Evolutionary conservation across 1,140 invertebrate genomes (phyloP).

Genomic region (Drosophila subobscura): DNA sequence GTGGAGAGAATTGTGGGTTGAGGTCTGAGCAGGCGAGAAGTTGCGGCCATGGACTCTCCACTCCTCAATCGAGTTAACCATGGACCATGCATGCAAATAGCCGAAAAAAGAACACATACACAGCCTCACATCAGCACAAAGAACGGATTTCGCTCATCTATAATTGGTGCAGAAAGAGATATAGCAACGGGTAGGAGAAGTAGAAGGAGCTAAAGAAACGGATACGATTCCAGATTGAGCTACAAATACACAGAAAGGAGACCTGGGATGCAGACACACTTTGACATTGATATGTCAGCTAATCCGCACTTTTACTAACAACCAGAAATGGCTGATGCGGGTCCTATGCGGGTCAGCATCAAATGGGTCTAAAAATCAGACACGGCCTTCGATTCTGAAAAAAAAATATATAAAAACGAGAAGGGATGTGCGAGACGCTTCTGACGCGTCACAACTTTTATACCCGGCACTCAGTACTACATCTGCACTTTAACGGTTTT

Average conservation of each 20-base stretch:
- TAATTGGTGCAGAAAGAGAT: slow-evolving; percentile 33
- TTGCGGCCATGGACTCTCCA: slow-evolving; percentile 34
- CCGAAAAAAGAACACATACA: slow-evolving; percentile 1
- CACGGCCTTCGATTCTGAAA: background rate
- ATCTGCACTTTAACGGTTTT: too few relatives aligned
- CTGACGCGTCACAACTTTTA: too few relatives aligned
- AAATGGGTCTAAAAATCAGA: background rate
- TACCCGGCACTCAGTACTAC: too few relatives aligned
- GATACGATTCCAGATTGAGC: slow-evolving; percentile 19
- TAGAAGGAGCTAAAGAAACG: slow-evolving; percentile 21
- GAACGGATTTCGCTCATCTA: slow-evolving; percentile 55
- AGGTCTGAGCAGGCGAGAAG: background rate
- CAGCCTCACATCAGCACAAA: slow-evolving; percentile 20
- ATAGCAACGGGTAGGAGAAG: slow-evolving; percentile 18
- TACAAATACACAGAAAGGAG: slow-evolving; percentile 13
- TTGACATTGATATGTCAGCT: slow-evolving; percentile 58
- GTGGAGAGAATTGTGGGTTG: background rate
- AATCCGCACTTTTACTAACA: slow-evolving; percentile 61
- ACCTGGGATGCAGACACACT: slow-evolving; percentile 3
- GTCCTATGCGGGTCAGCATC: too few relatives aligned
- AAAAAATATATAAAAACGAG: too few relatives aligned
- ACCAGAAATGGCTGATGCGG: too few relatives aligned
- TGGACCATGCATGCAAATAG: slow-evolving; percentile 59
- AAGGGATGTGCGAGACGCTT: too few relatives aligned
- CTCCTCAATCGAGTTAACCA: slow-evolving; percentile 45